These are phyloP conservation scores for Oostethus manadensis DNA, from an alignment of 2,113 vertebrate species.

Conservation along the genomic window DNA sequence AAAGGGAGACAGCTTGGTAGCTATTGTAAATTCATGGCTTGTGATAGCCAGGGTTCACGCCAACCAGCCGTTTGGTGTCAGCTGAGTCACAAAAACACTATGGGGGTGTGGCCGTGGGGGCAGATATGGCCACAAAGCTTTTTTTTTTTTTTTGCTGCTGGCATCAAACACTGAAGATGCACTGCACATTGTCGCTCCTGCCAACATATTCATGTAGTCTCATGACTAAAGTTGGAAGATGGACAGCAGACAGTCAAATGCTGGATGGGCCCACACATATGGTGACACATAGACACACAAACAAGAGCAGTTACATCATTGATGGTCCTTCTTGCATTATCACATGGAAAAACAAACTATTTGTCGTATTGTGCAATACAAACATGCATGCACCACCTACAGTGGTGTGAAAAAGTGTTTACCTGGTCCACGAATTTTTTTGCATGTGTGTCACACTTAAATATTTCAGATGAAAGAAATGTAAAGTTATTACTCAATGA, in stretches of 20 bases:
- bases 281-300: slow-evolving; percentile 27
- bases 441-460: too few species aligned
- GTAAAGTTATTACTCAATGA: too few species aligned
- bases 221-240: slow-evolving; percentile 42
- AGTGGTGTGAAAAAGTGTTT: too few species aligned
- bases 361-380: too few species aligned
- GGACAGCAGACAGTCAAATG: slow-evolving; percentile 25
- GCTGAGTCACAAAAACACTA: slow-evolving; percentile 39
- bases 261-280: slow-evolving; percentile 44
- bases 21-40: slow-evolving; percentile 39
- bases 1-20: slow-evolving; percentile 59
- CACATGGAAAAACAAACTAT: too few species aligned
- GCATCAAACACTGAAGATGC: slow-evolving; percentile 36
- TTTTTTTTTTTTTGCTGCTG: slow-evolving; percentile 23
- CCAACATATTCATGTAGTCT: slow-evolving; percentile 38
- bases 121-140: slow-evolving; percentile 45
- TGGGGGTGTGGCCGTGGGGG: slow-evolving; percentile 46
- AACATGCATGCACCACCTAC: too few species aligned
- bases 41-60: slow-evolving; percentile 58
- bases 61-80: slow-evolving; percentile 56
- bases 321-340: neutral
- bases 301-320: slow-evolving; percentile 11
- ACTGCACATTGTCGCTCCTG: slow-evolving; percentile 11
- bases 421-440: too few species aligned
- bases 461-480: too few species aligned